Conservation (phyloP, 2,888 invertebrate genomes). For the Calameuta pallipes region DNA sequence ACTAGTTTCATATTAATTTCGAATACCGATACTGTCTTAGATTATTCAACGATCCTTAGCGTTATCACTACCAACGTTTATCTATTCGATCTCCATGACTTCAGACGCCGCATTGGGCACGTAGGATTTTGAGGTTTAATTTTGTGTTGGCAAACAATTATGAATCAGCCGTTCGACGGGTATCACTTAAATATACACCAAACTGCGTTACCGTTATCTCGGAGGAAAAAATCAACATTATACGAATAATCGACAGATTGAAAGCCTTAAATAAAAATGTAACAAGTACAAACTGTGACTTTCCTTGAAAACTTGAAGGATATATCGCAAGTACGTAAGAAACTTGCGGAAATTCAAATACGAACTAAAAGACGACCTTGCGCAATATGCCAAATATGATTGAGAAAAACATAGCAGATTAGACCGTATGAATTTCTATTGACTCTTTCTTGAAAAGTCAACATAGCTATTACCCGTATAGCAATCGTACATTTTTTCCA, state of each 20-base stretch:
- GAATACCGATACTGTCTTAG: neutral
- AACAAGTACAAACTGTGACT: neutral
- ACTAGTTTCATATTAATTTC: neutral
- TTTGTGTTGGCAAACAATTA: slow-evolving; percentile 24
- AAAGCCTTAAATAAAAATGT: neutral
- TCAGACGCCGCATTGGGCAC: neutral
- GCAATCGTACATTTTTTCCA: too few species aligned
- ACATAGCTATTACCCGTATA: too few species aligned
- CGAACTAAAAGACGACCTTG: too few species aligned
- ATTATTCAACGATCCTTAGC: neutral
- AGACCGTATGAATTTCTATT: too few species aligned
- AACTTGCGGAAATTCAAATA: too few species aligned
- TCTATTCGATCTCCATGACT: neutral
- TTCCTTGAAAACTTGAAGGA: neutral
- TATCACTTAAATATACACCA: neutral
- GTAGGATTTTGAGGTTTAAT: neutral
- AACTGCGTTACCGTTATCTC: neutral
- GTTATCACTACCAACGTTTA: slow-evolving; percentile 17
- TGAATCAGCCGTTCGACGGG: slow-evolving; percentile 17
- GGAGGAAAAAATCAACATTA: neutral
- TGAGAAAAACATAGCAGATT: too few species aligned
- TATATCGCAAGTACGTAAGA: too few species aligned
- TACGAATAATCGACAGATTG: neutral
- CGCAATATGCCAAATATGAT: too few species aligned
- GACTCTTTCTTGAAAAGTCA: too few species aligned